A percentile compares a stretch with the other conserved stretches of the same genome.
phyloP scores from a whole-genome alignment of 2,113 vertebrate species.

The Taxidea taxus region DNA sequence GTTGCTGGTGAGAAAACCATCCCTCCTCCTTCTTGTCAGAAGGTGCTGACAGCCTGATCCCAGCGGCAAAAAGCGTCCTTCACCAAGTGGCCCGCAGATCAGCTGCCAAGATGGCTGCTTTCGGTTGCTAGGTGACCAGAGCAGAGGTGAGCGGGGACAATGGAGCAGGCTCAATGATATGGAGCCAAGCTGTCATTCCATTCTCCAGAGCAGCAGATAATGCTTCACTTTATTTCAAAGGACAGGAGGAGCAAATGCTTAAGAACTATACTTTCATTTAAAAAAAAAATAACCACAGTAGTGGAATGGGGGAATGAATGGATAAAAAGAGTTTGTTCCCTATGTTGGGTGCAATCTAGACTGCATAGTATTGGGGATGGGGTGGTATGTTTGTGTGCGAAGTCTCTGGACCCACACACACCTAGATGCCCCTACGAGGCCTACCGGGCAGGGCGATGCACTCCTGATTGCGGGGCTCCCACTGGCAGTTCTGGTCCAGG shows the following conservation, averaged over 20 bases:
- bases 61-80: background rate
- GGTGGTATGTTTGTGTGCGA: background rate
- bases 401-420: background rate
- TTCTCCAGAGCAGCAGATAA: background rate
- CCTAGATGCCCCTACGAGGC: background rate
- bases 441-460: constrained; percentile 94
- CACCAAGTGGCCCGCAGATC: background rate
- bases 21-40: background rate
- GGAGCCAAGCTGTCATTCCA: background rate
- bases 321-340: background rate
- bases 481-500: constrained; percentile 97
- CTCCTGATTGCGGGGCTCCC: constrained; percentile 96
- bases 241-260: background rate
- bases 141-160: background rate
- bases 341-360: background rate
- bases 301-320: background rate
- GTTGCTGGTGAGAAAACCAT: background rate
- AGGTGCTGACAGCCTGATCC: background rate
- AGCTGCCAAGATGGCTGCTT: background rate
- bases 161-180: background rate
- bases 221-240: constrained; percentile 17
- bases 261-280: background rate
- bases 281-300: background rate
- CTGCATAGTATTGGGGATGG: background rate
- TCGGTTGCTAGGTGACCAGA: background rate